A percentile compares a stretch with the other conserved stretches of the same genome.
Conservation (phyloP, 2,113 vertebrate species). For the Solea senegalensis region DNA sequence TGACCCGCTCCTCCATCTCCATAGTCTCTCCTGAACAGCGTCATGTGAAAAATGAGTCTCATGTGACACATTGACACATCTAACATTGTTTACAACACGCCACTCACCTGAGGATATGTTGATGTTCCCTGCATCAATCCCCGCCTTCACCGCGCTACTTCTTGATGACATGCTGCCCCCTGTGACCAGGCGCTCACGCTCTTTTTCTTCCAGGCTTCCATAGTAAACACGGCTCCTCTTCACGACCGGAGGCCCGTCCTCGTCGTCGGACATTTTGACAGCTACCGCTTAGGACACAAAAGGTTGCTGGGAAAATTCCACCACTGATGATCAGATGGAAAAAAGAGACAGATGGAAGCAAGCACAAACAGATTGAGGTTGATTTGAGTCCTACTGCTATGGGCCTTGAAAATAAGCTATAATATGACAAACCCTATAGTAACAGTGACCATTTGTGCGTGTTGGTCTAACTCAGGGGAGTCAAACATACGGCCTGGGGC, state of each 20-base stretch:
- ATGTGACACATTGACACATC: rapidly evolving
- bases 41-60: conserved; percentile 9
- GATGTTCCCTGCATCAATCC: conserved; percentile 93
- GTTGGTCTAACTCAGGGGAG: too few species aligned
- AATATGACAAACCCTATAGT: not conserved
- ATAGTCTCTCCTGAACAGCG: conserved; percentile 87
- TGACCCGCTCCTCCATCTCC: conserved; percentile 94
- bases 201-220: conserved; percentile 95
- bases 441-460: too few species aligned
- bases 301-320: conserved; percentile 2
- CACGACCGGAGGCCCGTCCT: conserved; percentile 77
- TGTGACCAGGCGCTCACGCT: conserved; percentile 87
- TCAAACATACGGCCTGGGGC: too few species aligned
- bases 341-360: not conserved
- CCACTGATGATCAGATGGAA: not conserved
- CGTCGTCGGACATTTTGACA: conserved; percentile 81
- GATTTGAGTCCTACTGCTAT: too few species aligned
- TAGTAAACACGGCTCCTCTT: conserved; percentile 93
- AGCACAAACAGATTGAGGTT: not conserved
- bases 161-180: rapidly evolving
- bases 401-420: too few species aligned
- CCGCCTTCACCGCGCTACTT: conserved; percentile 89
- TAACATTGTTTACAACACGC: not conserved
- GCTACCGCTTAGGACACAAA: conserved; percentile 27
- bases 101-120: conserved; percentile 91